Base-by-base conservation (phyloP, 2,888 invertebrate species). In the Rhodophaea formosa region DNA sequence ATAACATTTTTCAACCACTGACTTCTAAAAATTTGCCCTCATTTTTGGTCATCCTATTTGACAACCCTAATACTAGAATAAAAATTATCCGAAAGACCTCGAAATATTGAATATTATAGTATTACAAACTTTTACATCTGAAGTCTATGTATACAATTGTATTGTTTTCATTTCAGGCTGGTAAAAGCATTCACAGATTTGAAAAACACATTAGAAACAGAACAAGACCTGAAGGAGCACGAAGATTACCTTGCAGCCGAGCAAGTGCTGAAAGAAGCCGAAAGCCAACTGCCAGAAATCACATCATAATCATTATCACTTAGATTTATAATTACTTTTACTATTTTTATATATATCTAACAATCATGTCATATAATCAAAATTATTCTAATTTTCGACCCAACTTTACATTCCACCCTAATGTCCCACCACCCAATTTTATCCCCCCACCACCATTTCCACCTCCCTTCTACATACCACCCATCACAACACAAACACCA, bases 171-270 rank as follows among this genome's bases (percentile, higher is more conserved):
- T 86, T 80, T n/a, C 79, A 94, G 94, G 73, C 81, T 95, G 62
- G 91, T 92, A 46, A 95, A 95, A 82, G 97, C 97, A 44, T 94
- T 91, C 71, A 93, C 94, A 44, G 96, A 97, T 62, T 92, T 98
- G 51, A 94, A 95, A 75, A 93, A 92, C 52, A 93, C 95, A 56
- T 77, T 97, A 59, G 93, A 95, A 59, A 93, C 93, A 1, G 97
- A 97, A 79, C 88, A 92, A 75, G 97, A 97, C 74, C 92, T 97
- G n/a, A 93, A 94, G 74, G 95, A 95, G 63, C 83, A 92, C 15
- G 95, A 94, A 72, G 95, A 95, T 60, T 97, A 95, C 72, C 76
- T 83, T 30, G 86, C 93, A 8, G 97, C 97, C 0, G 74, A 93
- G 61, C 92, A 93, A 80, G 88, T 94, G 12, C 80, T 97, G 3